Base-by-base conservation (phyloP, 2,797 vertebrate genomes). In the Phylloscopus collybita region DNA sequence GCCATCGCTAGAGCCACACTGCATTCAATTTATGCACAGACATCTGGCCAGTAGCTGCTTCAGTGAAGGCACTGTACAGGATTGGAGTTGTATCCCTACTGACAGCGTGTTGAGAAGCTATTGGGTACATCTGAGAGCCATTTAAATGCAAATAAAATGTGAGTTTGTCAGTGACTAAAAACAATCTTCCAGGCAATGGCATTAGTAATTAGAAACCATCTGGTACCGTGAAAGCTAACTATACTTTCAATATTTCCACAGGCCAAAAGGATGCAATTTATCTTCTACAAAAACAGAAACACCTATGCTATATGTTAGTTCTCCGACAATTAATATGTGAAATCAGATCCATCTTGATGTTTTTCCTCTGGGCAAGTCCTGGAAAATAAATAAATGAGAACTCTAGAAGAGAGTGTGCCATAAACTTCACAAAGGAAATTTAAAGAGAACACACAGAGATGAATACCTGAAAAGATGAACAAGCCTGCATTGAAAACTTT, bases 181-280 rank as follows among this genome's bases (percentile, higher is more conserved):
- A 62, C 38, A 60, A 73, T 66, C 72, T 94, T 94, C 67, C 78
- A 73, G 51, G 59, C 53, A 91, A 92, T 3, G 13, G 14, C 27
- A 21, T 80, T 74, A 89, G 70, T 93, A 95, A 95, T 95, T 95
- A 96, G 93, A 97, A 93, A 80, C 90, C 92, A 96, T 95, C 90
- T 97, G 96, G 92, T 69, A 83, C 49, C 76, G 29, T 49, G 57
- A 95, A 94, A 92, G 47, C 38, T 72, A 51, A 54, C 23, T 60
- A 65, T 84, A 62, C 18, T 89, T 93, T 62, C 51, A 40, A 27
- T 83, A 81, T 66, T 86, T 89, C 76, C 65, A 82, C 69, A 29
- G 64, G 67, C 81, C 65, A 79, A 92, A 92, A 90, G 67, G 76
- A 88, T 72, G 34, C 9, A n/a, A 90, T 96, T 95, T 84, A 66